These are phyloP conservation scores for Myocastor coypus DNA, from an alignment of 2,113 vertebrate genomes.

Conservation along the genomic window DNA sequence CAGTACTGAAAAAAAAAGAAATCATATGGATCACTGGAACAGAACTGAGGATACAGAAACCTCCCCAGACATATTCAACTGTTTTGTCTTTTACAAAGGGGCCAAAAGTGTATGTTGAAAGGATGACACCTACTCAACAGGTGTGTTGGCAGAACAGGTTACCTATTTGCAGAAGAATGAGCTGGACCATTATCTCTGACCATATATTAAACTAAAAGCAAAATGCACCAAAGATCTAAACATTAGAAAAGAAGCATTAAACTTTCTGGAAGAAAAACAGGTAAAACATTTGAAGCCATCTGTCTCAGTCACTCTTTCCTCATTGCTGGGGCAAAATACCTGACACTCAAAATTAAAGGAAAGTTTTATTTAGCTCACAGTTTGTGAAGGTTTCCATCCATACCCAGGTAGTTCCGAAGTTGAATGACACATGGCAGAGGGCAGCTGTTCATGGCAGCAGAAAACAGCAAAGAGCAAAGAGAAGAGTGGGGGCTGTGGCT, in stretches of 20 bases:
- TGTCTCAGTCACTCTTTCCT: too few relatives aligned
- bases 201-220: neutral
- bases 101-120: neutral
- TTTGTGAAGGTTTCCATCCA: too few relatives aligned
- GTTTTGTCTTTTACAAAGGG: neutral
- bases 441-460: too few relatives aligned
- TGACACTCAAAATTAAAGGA: too few relatives aligned
- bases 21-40: neutral
- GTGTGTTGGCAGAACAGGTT: neutral
- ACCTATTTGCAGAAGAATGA: neutral
- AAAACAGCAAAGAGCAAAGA: too few relatives aligned
- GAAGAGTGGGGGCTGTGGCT: too few relatives aligned
- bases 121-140: neutral
- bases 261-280: neutral
- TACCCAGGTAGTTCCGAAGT: too few relatives aligned
- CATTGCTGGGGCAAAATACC: too few relatives aligned
- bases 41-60: neutral
- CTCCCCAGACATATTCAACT: neutral
- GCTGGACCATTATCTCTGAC: neutral
- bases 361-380: too few relatives aligned
- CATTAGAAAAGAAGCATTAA: neutral
- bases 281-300: neutral
- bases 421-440: too few relatives aligned
- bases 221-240: neutral
- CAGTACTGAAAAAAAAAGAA: neutral